Evolutionary conservation across 92 coral and sea anemone genomes (phyloP).

Genomic region (Parazoanthus atlanticus): DNA sequence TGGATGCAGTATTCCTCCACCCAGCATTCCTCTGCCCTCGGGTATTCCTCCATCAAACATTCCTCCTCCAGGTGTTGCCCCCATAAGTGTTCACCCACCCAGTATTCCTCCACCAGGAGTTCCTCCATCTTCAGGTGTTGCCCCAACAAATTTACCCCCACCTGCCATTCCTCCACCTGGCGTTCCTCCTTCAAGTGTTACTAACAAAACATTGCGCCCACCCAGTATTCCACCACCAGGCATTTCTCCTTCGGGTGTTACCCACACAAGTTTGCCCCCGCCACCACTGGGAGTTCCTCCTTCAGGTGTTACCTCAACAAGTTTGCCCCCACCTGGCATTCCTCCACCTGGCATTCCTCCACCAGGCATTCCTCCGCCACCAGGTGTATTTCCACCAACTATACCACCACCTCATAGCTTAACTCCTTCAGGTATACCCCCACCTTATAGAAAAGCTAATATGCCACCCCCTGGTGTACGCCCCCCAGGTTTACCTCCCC

Average conservation of each 20-base stretch:
- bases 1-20: conserved; percentile 49
- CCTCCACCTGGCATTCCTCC: conserved; percentile 31
- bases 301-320: conserved; percentile 46
- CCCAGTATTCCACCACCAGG: conserved; percentile 45
- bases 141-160: conserved; percentile 15
- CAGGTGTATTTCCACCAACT: conserved; percentile 42
- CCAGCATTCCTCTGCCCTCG: conserved; percentile 49
- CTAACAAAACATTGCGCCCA: conserved; percentile 38
- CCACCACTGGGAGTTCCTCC: conserved; percentile 44
- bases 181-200: conserved; percentile 52
- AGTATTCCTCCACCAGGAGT: conserved; percentile 38
- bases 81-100: conserved; percentile 55
- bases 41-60: conserved; percentile 35
- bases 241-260: conserved; percentile 44
- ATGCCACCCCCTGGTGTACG: not conserved
- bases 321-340: conserved; percentile 20
- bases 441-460: not conserved
- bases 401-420: conserved; percentile 40
- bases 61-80: conserved; percentile 12
- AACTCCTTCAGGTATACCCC: conserved; percentile 47
- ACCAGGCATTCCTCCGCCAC: conserved; percentile 36
- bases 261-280: conserved; percentile 22
- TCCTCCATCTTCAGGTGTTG: conserved; percentile 54
- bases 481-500: conserved; percentile 46
- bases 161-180: conserved; percentile 33